Base-by-base conservation (phyloP, 2,797 vertebrate genomes). In the Muraenolepis orangiensis region DNA sequence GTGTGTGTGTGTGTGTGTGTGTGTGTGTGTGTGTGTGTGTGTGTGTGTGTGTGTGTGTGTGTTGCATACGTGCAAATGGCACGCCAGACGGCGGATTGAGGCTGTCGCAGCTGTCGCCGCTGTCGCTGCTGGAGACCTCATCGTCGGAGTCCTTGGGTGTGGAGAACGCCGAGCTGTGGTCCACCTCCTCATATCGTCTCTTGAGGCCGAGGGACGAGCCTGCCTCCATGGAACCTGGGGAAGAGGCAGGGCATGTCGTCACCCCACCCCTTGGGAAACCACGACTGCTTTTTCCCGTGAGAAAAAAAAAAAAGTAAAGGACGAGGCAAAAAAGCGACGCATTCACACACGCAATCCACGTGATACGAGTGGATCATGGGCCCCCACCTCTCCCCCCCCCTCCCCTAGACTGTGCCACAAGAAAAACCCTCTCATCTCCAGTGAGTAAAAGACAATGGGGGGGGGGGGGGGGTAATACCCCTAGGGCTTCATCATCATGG, bases 91-190 rank as follows among this genome's bases (percentile, higher is more conserved):
- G 93, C 23, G 96, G 94, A 81, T 96, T 97, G 92, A 98, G 91
- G 89, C 97, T 98, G 92, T 98, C 97, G 0, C 96, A 98, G 94
- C 97, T 99, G 88, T 99, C 96, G 0, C 94, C 96, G 36, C 97
- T 98, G 92, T 98, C 97, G 11, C 96, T 98, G 92, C 95, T 97
- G 81, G 95, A 97, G 91, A 98, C 92, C 84, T 99, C 97, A 93
- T 98, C 97, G 16, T 98, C 97, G 0, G 96, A 98, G 86, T 94
- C 93, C 81, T 95, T 95, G 28, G 93, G 84, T 76, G 95, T 95
- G 79, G 96, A 96, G 85, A 95, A 93, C 23, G 95, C 93, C 23
- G 96, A 98, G 83, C 94, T 91, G 86, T 93, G 92, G 84, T 97
- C 97, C 87, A 95, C 96, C 88, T 97, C 97, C 87, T 97, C 96